Conservation (phyloP, 92 coral and sea anemone genomes). For the Blastomussa wellsi region DNA sequence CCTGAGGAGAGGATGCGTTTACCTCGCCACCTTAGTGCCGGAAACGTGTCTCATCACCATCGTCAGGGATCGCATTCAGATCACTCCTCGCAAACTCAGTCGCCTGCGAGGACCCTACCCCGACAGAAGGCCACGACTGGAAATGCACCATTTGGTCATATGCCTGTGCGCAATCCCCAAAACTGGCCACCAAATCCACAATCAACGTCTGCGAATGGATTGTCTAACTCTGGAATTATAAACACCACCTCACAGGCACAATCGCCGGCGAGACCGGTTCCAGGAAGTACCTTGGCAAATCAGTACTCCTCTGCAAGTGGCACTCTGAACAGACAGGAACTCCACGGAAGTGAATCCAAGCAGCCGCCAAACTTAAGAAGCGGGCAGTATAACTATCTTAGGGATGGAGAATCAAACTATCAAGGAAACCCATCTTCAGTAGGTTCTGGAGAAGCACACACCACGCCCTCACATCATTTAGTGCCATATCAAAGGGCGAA, state of each 20-base stretch:
- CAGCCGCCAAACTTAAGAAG: slow-evolving; percentile 11
- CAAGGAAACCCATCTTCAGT: background rate
- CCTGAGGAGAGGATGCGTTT: slow-evolving; percentile 9
- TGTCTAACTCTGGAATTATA: background rate
- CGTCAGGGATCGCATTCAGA: slow-evolving; percentile 16
- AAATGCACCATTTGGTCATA: background rate
- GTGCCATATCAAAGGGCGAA: background rate
- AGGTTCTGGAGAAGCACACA: background rate
- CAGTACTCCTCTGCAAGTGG: slow-evolving; percentile 3
- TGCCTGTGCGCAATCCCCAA: slow-evolving; percentile 11
- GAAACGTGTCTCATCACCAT: slow-evolving; percentile 54
- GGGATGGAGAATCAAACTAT: slow-evolving; percentile 12
- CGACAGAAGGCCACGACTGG: slow-evolving; percentile 12
- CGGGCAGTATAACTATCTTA: background rate
- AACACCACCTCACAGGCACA: background rate
- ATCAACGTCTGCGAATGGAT: background rate
- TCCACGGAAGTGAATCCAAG: background rate
- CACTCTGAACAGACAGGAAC: slow-evolving; percentile 20
- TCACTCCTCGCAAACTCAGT: slow-evolving; percentile 5
- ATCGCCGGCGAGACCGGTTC: slow-evolving; percentile 1
- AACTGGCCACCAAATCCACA: background rate
- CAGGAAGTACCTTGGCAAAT: slow-evolving; percentile 7
- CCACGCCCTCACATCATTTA: background rate
- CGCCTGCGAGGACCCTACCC: slow-evolving; percentile 33
- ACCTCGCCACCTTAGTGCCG: slow-evolving; percentile 72